Percentiles rank a stretch among this genome's conserved stretches.
Evolutionary conservation across 2,888 invertebrate species (phyloP).

Genomic region (Caenorhabditis wallacei): DNA sequence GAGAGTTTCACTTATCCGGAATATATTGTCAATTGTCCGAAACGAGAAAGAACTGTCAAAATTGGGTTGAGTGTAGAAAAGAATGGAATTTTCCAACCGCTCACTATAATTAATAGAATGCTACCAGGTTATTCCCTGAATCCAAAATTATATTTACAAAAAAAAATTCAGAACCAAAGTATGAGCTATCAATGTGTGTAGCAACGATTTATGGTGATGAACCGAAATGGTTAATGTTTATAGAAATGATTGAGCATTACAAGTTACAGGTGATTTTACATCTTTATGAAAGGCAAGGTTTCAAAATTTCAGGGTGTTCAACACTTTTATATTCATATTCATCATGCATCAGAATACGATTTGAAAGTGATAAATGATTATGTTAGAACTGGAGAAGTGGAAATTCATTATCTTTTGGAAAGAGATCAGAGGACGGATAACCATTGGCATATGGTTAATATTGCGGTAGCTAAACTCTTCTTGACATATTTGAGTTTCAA

Average conservation of each 20-base stretch:
- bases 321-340: conserved; percentile 47
- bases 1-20: conserved; percentile 30
- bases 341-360: conserved; percentile 23
- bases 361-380: conserved; percentile 35
- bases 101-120: conserved; percentile 29
- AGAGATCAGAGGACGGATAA: conserved; percentile 20
- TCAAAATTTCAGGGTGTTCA: conserved; percentile 14
- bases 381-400: conserved; percentile 43
- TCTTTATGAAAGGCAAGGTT: background rate
- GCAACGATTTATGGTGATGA: conserved; percentile 42
- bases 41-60: conserved; percentile 11
- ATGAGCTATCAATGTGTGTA: conserved; percentile 39
- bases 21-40: conserved; percentile 39
- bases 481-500: background rate
- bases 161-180: conserved; percentile 21
- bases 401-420: conserved; percentile 29
- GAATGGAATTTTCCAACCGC: conserved; percentile 1
- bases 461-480: background rate
- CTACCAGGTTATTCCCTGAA: conserved; percentile 5
- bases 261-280: conserved; percentile 40
- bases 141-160: background rate
- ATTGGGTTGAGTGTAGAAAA: conserved; percentile 25
- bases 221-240: conserved; percentile 43
- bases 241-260: conserved; percentile 54
- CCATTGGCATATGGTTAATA: conserved; percentile 34